A percentile compares a stretch with the other conserved stretches of the same genome.
These are phyloP conservation scores for Apamea sordens DNA, from an alignment of 2,888 invertebrate species.

Conservation along the genomic window DNA sequence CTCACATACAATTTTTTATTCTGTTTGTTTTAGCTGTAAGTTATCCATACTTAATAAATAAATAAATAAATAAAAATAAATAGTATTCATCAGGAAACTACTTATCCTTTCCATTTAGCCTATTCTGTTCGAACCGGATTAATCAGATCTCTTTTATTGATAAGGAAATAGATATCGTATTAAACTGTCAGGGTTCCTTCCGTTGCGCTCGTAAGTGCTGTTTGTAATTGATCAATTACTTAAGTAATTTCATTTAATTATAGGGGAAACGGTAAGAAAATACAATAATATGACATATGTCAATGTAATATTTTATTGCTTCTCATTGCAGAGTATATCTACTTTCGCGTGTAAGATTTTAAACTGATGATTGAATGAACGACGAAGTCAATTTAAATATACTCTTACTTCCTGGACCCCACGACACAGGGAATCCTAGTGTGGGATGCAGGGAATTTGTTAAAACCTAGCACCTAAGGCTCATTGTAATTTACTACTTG, in stretches of 20 bases:
- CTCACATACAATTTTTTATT: too few relatives aligned
- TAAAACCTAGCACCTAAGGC: too few relatives aligned
- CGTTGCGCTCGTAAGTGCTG: constrained; percentile 17
- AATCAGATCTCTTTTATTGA: constrained; percentile 15
- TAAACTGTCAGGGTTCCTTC: constrained; percentile 27
- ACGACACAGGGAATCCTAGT: too few relatives aligned
- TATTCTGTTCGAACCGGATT: background rate
- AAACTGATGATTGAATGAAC: background rate
- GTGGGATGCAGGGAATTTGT: too few relatives aligned
- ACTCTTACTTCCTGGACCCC: too few relatives aligned
- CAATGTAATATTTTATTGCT: background rate
- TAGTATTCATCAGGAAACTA: background rate
- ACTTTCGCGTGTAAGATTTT: background rate
- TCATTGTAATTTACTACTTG: too few relatives aligned
- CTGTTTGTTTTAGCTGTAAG: too few relatives aligned
- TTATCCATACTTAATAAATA: too few relatives aligned
- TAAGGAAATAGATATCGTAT: constrained; percentile 25
- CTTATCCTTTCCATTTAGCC: constrained; percentile 17
- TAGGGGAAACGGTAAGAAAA: constrained; percentile 25
- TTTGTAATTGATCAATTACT: constrained; percentile 36
- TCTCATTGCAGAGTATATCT: background rate
- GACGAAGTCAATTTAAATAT: background rate
- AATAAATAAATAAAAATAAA: too few relatives aligned
- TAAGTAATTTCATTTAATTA: constrained; percentile 23
- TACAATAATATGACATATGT: constrained; percentile 6